Evolutionary conservation across 2,797 vertebrate species (phyloP).

Genomic region (Scolopax rusticola): DNA sequence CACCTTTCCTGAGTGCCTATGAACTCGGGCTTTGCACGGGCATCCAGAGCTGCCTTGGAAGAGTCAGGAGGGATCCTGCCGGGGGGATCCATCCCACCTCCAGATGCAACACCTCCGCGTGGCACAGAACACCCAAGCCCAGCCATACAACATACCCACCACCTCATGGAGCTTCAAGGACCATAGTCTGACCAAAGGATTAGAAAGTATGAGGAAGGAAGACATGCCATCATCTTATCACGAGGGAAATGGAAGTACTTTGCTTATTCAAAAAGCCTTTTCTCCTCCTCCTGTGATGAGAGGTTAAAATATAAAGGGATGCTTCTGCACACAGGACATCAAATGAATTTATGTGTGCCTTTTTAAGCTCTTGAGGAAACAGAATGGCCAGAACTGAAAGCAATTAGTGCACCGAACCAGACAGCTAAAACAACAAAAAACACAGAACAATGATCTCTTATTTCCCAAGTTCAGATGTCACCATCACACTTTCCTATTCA

Average conservation of each 20-base stretch:
- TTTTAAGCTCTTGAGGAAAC: slow-evolving; percentile 36
- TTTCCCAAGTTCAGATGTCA: slow-evolving; percentile 67
- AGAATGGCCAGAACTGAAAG: slow-evolving; percentile 22
- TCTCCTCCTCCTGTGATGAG: background rate
- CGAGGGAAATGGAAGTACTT: background rate
- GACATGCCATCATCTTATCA: background rate
- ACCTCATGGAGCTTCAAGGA: background rate
- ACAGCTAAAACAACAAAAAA: slow-evolving; percentile 55
- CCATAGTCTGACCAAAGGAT: background rate
- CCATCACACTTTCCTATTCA: slow-evolving; percentile 56
- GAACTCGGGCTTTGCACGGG: background rate
- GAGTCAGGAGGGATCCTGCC: background rate
- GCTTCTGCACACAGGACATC: background rate
- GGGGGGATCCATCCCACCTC: background rate
- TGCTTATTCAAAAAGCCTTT: background rate
- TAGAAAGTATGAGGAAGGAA: background rate
- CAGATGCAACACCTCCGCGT: background rate
- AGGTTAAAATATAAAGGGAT: background rate
- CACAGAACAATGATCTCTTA: slow-evolving; percentile 66
- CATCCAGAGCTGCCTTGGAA: background rate
- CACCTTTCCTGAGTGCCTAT: background rate
- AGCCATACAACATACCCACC: accelerated
- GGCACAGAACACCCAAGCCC: background rate
- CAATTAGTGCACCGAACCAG: slow-evolving; percentile 3
- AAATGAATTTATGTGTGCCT: background rate